Conservation (phyloP, 2,797 vertebrate species). For the Steatocranus sp. region DNA sequence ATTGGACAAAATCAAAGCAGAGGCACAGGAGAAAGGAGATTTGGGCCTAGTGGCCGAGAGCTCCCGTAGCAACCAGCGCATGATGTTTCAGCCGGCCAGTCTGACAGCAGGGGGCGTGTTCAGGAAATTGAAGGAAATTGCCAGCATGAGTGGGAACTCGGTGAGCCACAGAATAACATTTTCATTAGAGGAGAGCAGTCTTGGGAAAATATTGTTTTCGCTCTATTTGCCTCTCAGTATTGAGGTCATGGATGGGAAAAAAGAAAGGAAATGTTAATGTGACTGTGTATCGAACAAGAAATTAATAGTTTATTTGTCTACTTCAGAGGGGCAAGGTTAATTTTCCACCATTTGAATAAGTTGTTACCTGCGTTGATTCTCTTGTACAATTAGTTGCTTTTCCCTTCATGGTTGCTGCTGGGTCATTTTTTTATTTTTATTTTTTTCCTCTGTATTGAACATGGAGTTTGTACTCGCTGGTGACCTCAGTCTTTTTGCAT, state of each 20-base stretch:
- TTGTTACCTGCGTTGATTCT: conserved; percentile 25
- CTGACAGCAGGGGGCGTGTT: conserved; percentile 82
- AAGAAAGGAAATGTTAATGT: conserved; percentile 6
- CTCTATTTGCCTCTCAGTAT: not conserved
- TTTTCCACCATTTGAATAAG: conserved; percentile 11
- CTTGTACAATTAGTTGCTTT: conserved; percentile 37
- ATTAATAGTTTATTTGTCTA: conserved; percentile 22
- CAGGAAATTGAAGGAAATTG: conserved; percentile 85
- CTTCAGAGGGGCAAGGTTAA: not conserved
- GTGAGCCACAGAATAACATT: conserved; percentile 74
- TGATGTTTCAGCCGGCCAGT: conserved; percentile 83
- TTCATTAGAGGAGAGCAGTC: conserved; percentile 33
- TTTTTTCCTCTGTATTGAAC: conserved; percentile 21
- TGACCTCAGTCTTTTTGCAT: conserved; percentile 58
- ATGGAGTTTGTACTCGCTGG: conserved; percentile 33
- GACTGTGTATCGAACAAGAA: conserved; percentile 1
- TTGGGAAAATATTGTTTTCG: conserved; percentile 27
- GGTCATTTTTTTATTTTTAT: not conserved
- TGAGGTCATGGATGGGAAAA: not conserved
- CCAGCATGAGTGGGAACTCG: conserved; percentile 82
- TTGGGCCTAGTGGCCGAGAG: conserved; percentile 88
- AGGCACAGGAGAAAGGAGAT: conserved; percentile 86
- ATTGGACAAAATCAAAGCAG: conserved; percentile 85
- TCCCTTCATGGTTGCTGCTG: not conserved
- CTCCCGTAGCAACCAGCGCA: conserved; percentile 88